phyloP scores from a whole-genome alignment of 2,888 invertebrate genomes.

The Rhaphigaster nebulosa region DNA sequence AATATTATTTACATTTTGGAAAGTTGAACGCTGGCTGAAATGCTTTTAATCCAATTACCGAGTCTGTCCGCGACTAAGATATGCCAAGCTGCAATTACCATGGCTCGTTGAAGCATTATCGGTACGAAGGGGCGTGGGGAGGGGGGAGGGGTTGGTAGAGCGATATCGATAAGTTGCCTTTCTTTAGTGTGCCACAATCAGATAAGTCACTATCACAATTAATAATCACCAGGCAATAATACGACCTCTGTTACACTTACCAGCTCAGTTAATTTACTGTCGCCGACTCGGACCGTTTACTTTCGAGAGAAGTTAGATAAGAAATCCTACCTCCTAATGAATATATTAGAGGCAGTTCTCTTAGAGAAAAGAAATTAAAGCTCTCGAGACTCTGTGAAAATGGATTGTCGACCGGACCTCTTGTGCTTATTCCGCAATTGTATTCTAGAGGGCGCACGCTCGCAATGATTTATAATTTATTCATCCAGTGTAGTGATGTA shows the following conservation, averaged over 20 bases:
- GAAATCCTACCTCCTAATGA: slow-evolving; percentile 4
- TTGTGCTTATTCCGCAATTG: neutral
- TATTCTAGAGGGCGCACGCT: neutral
- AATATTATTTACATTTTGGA: too few relatives aligned
- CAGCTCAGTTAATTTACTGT: neutral
- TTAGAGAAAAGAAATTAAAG: neutral
- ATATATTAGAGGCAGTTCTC: slow-evolving; percentile 1
- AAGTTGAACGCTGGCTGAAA: too few relatives aligned
- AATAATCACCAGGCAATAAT: neutral
- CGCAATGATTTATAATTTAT: neutral
- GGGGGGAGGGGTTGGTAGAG: neutral
- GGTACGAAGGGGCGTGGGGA: neutral
- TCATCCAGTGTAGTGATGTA: neutral
- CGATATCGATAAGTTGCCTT: neutral
- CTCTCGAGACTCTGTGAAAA: neutral
- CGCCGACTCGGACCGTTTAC: neutral
- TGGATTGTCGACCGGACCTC: neutral
- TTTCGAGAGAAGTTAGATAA: neutral
- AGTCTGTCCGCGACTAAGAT: too few relatives aligned
- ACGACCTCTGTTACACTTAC: neutral
- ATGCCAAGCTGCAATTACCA: too few relatives aligned
- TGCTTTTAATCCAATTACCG: too few relatives aligned
- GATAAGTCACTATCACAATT: neutral
- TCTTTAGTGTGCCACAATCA: neutral
- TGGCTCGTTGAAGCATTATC: too few relatives aligned